Evolutionary conservation across 2,797 vertebrate species (phyloP), one percentile per base, ranked within the genome.

Genomic region (Pachyuromys duprasi): DNA sequence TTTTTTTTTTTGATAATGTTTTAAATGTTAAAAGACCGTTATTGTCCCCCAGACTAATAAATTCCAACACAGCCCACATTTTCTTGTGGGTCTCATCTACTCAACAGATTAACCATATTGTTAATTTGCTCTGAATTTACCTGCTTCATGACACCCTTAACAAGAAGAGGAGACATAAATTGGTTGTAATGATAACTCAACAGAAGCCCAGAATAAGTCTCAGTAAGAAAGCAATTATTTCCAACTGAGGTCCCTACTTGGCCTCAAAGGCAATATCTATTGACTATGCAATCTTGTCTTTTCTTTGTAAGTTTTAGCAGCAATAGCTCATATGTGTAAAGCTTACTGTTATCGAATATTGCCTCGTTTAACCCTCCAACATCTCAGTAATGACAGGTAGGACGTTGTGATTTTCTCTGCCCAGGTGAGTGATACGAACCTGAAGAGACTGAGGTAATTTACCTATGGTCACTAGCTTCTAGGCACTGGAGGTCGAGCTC

Each of bases 41-140:
- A 81, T 93, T 95, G n/a, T 93, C 62, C 94, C 94, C 84, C 84
- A 95, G 28, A 95, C 84, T 95, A 95, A 94, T 93, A 95, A 96
- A 95, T 97, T 95, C 24, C 15, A 90, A 69, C 8, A 78, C 33
- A 53, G 92, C 65, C 79, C 86, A 88, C 63, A 75, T 95, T 88
- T 96, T 80, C 96, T 86, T 78, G 36, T 75, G 67, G 80, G 81
- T 93, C 90, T 90, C 93, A 97, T 93, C 86, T 96, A 86, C 86
- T 87, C 75, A 94, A 53, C 45, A 84, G 12, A 96, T 96, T 94
- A 95, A 94, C 89, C 57, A 89, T 78, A 89, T 89, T 95, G 86
- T 94, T 93, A 92, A 92, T 89, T 55, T 88, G 81, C 45, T 92
- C 70, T 75, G 70, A 92, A 72, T 67, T 82, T 96, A 49, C 86